Base-by-base conservation (phyloP, 2,113 vertebrate genomes). In the Tylochromis polylepis region DNA sequence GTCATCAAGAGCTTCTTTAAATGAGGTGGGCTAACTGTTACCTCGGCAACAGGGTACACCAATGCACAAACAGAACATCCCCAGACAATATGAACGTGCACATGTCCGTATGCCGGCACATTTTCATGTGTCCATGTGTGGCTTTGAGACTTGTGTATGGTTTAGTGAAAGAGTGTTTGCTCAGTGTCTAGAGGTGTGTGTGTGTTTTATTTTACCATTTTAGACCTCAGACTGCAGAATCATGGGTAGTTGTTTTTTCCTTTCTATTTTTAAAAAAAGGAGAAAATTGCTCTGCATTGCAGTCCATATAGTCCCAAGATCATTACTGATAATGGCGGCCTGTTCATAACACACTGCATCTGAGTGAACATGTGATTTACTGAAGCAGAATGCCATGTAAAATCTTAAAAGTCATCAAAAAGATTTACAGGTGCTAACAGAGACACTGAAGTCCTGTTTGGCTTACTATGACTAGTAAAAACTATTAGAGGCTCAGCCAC, bases 41-140 rank as follows among this genome's bases (percentile, higher is more conserved):
- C 93, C 94, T 9, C 24, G 82, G 94, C 93, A 95, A 95, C 94
- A 90, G 87, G 82, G 89, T 91, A 79, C 82, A 88, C 75, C 38
- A 79, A 60, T 24, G 58, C 56, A 78, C 88, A 89, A 79, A 83
- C 81, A 88, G 55, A 86, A 93, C 80, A 85, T 88, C 84, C 84
- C 87, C 67, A 83, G 87, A 88, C 87, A 80, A 77, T 46, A 20
- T 67, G 81, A 70, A 67, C 3, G n/a, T 41, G 72, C n/a, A 59
- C 8, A 22, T 10, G n/a, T 81, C n/a, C 27, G 20, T 62, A 20
- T 43, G 24, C 20, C 8, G 20, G 56, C 81, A 62, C 29, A 43
- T 78, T 46, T 72, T 82, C 2, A n/a, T 31, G 79, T 59, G 43
- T 43, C 8, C n/a, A 77, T 46, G n/a, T 58, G 78, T 58, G n/a